Percentiles rank a stretch among this genome's conserved stretches.
These are phyloP conservation scores for Caloenas nicobarica DNA, from an alignment of 2,113 vertebrate genomes.

Conservation along the genomic window DNA sequence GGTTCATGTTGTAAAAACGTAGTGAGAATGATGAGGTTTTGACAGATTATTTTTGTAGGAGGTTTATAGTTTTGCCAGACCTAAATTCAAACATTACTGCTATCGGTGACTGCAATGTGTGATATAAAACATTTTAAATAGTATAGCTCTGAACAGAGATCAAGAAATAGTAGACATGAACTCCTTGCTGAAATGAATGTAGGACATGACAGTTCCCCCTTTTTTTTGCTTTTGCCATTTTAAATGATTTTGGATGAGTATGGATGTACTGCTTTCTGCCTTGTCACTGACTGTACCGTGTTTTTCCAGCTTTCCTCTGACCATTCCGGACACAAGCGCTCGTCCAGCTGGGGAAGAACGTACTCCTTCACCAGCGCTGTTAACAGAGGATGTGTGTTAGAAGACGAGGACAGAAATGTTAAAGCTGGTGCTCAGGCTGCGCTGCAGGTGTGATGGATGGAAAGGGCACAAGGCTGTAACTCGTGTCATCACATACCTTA, in stretches of 20 bases:
- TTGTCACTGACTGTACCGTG: not conserved
- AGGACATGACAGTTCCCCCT: not conserved
- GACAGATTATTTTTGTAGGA: not conserved
- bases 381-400: slow-evolving; percentile 88
- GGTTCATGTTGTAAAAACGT: not conserved
- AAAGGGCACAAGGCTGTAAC: fast-evolving
- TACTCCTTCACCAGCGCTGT: slow-evolving; percentile 97
- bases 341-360: slow-evolving; percentile 95
- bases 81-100: not conserved
- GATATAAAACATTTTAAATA: not conserved
- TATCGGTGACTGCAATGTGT: not conserved
- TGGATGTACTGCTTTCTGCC: fast-evolving
- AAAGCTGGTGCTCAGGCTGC: slow-evolving; percentile 90
- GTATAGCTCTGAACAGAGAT: not conserved
- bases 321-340: slow-evolving; percentile 84
- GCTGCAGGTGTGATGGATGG: slow-evolving; percentile 79
- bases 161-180: not conserved
- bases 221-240: not conserved
- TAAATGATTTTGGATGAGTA: not conserved
- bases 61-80: not conserved
- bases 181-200: not conserved
- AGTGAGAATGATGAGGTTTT: not conserved
- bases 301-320: slow-evolving; percentile 72
- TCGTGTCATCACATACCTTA: fast-evolving
- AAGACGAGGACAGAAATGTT: slow-evolving; percentile 85